These are phyloP conservation scores for Cylas formicarius DNA, from an alignment of 1,140 invertebrate species.

Conservation along the genomic window DNA sequence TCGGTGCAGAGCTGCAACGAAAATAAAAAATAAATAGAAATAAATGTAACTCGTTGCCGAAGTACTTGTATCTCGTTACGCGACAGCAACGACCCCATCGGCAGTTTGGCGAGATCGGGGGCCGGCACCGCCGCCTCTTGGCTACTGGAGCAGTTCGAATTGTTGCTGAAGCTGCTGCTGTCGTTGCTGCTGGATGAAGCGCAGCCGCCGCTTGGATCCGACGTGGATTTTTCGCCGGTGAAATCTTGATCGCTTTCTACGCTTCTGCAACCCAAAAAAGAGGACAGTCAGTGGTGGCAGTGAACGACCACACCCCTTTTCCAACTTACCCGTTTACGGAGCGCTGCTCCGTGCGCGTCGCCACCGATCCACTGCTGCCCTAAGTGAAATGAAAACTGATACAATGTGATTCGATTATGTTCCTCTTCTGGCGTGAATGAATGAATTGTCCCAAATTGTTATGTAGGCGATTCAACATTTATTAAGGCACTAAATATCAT, in stretches of 20 bases:
- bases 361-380: constrained; percentile 74
- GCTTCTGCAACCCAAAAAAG: constrained; percentile 34
- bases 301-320: constrained; percentile 40
- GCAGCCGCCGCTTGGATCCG: constrained; percentile 47
- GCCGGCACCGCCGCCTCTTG: constrained; percentile 2
- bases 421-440: no score
- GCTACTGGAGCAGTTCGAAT: constrained; percentile 18
- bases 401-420: constrained; percentile 52
- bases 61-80: constrained; percentile 33
- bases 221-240: constrained; percentile 72
- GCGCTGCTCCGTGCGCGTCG: constrained; percentile 52
- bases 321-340: constrained; percentile 53
- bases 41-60: neutral
- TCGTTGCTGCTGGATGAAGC: neutral
- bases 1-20: constrained; percentile 49
- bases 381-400: constrained; percentile 69
- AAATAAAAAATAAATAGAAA: constrained; percentile 4
- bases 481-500: no score
- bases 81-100: constrained; percentile 26
- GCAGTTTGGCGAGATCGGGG: constrained; percentile 7
- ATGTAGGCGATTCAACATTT: no score
- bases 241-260: constrained; percentile 68
- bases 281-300: constrained; percentile 35
- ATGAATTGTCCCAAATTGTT: no score
- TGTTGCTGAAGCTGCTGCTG: constrained; percentile 14